These are phyloP conservation scores for Pseudopipra pipra DNA, from an alignment of 2,113 vertebrate genomes.

Conservation along the genomic window DNA sequence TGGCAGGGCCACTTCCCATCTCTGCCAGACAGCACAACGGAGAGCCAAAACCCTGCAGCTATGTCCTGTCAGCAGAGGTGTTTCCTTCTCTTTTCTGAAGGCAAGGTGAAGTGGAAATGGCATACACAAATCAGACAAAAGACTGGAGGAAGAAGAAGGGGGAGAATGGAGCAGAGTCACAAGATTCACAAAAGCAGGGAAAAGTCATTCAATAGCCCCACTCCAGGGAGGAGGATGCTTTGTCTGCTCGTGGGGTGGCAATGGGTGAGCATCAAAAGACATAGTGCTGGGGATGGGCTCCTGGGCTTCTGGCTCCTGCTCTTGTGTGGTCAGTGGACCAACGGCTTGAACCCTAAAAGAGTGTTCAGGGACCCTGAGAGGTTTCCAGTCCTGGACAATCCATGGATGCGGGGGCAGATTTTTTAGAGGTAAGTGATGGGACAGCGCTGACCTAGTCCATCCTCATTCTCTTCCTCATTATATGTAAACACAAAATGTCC, in stretches of 20 bases:
- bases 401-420: not conserved
- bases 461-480: not conserved
- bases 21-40: rapidly evolving
- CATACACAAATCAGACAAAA: not conserved
- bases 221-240: not conserved
- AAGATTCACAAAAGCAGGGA: not conserved
- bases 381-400: not conserved
- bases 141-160: not conserved
- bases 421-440: not conserved
- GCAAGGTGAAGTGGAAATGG: not conserved
- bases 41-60: not conserved
- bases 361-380: not conserved
- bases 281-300: not conserved
- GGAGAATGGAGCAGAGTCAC: not conserved
- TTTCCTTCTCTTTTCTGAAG: not conserved
- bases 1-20: not conserved
- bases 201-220: not conserved
- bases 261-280: not conserved
- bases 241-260: not conserved
- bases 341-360: not conserved
- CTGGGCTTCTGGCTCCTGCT: not conserved
- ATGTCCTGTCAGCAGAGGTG: not conserved
- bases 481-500: not conserved
- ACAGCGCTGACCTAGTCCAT: not conserved
- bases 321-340: rapidly evolving